Percentiles rank a stretch among this genome's conserved stretches.
phyloP scores from a whole-genome alignment of 2,113 vertebrate species.

The Pterocles burchelli region DNA sequence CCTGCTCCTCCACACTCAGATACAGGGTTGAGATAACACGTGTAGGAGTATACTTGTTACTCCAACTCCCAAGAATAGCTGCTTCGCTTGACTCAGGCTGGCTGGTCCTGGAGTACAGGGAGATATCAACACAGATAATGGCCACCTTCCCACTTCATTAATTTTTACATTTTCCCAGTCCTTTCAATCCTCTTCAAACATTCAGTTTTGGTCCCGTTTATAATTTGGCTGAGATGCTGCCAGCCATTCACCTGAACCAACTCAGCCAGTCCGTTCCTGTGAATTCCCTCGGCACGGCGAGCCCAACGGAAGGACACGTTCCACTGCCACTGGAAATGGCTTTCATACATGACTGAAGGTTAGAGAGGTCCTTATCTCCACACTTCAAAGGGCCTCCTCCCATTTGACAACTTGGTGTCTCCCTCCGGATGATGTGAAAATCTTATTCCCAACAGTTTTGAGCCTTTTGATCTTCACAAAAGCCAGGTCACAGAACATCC shows the following conservation, averaged over 20 bases:
- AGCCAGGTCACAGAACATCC: conserved; percentile 16
- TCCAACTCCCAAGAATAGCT: not conserved
- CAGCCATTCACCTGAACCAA: not conserved
- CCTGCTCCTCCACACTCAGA: not conserved
- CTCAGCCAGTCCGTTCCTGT: not conserved
- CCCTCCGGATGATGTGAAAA: conserved; percentile 3
- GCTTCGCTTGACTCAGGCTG: not conserved
- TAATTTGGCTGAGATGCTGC: not conserved
- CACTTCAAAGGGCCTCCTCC: conserved; percentile 69
- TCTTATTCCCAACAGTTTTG: conserved; percentile 27
- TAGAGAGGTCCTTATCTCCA: conserved; percentile 63
- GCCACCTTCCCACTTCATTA: accelerated
- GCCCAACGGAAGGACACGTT: not conserved
- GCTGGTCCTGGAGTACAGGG: not conserved
- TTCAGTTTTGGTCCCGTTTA: not conserved
- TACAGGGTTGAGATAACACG: not conserved
- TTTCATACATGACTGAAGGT: conserved; percentile 7
- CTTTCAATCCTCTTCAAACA: not conserved
- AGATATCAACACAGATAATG: not conserved
- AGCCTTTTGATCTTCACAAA: conserved; percentile 53
- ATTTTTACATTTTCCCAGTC: not conserved
- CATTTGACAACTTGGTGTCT: conserved; percentile 54
- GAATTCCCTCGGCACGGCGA: accelerated
- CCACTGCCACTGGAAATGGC: not conserved
- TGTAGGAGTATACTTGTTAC: not conserved